These are phyloP conservation scores for Melangyna quadrimaculata DNA, from an alignment of 2,888 invertebrate species.

Conservation along the genomic window DNA sequence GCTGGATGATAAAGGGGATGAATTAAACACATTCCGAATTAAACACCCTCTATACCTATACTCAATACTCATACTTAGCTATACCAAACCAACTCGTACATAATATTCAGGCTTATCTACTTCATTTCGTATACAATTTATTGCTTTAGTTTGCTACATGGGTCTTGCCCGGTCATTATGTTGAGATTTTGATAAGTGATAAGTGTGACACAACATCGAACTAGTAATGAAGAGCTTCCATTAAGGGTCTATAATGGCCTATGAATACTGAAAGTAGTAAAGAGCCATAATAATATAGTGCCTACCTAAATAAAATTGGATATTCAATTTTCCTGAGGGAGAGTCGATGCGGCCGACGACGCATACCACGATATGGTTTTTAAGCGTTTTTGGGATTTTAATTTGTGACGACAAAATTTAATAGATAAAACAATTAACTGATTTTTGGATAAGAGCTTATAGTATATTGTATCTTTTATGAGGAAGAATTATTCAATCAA, in stretches of 20 bases:
- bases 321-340: constrained; percentile 10
- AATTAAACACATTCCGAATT: neutral
- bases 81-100: neutral
- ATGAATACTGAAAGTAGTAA: neutral
- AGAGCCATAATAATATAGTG: neutral
- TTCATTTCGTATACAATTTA: constrained; percentile 17
- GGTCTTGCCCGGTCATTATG: constrained; percentile 22
- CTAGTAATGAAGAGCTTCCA: constrained; percentile 17
- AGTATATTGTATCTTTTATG: no score
- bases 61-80: neutral
- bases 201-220: constrained; percentile 14
- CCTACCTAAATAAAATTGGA: neutral
- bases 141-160: constrained; percentile 2
- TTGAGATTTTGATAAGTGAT: constrained; percentile 36
- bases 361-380: neutral
- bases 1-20: neutral
- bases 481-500: neutral
- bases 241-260: neutral
- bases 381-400: neutral
- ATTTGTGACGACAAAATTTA: neutral
- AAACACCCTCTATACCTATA: neutral
- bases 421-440: constrained; percentile 23
- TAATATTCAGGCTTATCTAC: constrained; percentile 3
- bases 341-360: neutral
- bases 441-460: constrained; percentile 3